Base-by-base conservation (phyloP, 2,113 vertebrate genomes). In the Oreocharis arfaki region DNA sequence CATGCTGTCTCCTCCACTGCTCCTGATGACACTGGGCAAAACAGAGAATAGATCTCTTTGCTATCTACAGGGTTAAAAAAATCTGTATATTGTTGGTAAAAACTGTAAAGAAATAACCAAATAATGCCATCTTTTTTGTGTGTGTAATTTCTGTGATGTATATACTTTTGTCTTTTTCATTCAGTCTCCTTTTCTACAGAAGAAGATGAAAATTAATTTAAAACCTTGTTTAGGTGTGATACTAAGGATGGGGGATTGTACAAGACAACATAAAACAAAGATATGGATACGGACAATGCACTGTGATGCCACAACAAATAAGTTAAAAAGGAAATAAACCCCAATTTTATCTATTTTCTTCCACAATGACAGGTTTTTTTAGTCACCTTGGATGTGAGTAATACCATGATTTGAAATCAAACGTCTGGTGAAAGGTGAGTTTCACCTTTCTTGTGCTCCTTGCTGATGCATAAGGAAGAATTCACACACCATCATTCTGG, bases 1-100 rank as follows among this genome's bases (percentile, higher is more conserved):
- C 8, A 15, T 18, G 14, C 22, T 3, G 2, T 26, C 26, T 23
- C 13, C 12, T 20, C 16, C 4, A 0, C 35, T 2, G 1, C 42
- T 75, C 3, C 13, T 52, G 13, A 18, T 44, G 39, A 73, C 16
- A 5, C 6, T 59, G 4, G 21, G 44, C 3, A 46, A 53, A 76
- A 42, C 19, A 67, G 26, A 22, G 3, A 23, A 23, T 17, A 71
- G 23, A 39, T 32, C 12, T 57, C 30, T 82, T 63, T 55, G 9
- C 11, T 22, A 13, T 27, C 8, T 41, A 23, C 16, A 47, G 11
- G 14, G 10, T 37, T 56, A 26, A 65, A 50, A 9, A 23, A 20
- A n/a, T 30, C 13, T 39, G 2, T 32, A 18, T 37, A 11, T 2
- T 32, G 12, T 37, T 87, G 8, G 11, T 41, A 41, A 65, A 50